Base-by-base conservation (phyloP, 2,888 invertebrate genomes). In the Pinctada fucata region DNA sequence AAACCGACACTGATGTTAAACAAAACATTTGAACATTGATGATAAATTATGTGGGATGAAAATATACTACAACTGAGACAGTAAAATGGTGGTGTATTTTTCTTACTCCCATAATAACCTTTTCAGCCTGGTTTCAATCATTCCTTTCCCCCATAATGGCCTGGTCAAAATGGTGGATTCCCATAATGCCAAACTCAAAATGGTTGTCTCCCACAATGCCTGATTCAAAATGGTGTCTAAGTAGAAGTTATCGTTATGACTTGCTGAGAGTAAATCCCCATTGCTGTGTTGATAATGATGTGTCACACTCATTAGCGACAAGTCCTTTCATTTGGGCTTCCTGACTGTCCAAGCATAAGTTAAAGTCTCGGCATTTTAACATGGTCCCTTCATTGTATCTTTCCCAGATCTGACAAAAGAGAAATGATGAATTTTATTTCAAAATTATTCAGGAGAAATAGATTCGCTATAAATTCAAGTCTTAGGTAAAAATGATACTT, bases 331-430 rank as follows among this genome's bases (percentile, higher is more conserved):
- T 94, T 93, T 84, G 94, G 92, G 91, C 94, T 93, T 89, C 94
- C 91, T 71, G 96, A 77, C 90, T 89, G 85, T 92, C 92, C 96
- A 97, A 94, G 91, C 97, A 97, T 45, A 96, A 94, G 82, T 96
- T 95, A 79, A 96, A 94, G 86, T 95, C 95, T 67, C 81, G 82
- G 83, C 87, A 88, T 75, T 88, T 89, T 80, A 92, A 84, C 89
- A 90, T 88, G 0, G 86, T 84, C 64, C 87, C 85, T 51, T 79
- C 85, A 65, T 90, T 84, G 2, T 84, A 81, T 31, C 89, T 87
- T 64, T 85, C 83, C 90, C 91, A 92, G 77, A 88, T 86, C 92
- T 92, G 87, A 47, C 89, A 82, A 72, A 67, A 80, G 63, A 75
- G 79, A 31, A 76, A 72, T 69, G 58, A 63, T 16, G 51, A 64